A percentile compares a stretch with the other conserved stretches of the same genome.
These are phyloP conservation scores for Acrocyrtus sp. DNA, from an alignment of 2,888 invertebrate genomes.

Conservation along the genomic window DNA sequence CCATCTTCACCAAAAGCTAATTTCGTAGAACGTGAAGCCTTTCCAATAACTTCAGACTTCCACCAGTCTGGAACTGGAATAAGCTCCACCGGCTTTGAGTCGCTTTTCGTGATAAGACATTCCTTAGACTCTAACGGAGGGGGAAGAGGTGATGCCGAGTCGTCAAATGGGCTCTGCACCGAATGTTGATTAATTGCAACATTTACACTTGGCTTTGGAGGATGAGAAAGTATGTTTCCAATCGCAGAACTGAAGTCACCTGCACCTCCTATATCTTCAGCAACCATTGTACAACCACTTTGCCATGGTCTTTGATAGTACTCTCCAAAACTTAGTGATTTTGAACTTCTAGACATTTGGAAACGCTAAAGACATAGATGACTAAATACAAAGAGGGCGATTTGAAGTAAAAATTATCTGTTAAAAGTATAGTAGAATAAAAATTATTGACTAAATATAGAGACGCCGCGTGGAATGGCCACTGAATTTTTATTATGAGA, in stretches of 20 bases:
- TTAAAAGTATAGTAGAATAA: too few relatives aligned
- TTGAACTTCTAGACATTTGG: constrained; percentile 18
- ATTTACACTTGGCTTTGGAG: too few relatives aligned
- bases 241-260: not conserved
- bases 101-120: not conserved
- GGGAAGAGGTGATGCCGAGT: constrained; percentile 5
- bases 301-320: constrained; percentile 15
- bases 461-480: too few relatives aligned
- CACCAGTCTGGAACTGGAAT: constrained; percentile 20
- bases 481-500: too few relatives aligned
- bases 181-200: not conserved
- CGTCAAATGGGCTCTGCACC: not conserved
- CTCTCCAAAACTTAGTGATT: constrained; percentile 21
- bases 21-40: not conserved
- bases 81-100: constrained; percentile 9
- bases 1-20: not conserved
- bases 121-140: constrained; percentile 30
- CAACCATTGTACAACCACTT: not conserved
- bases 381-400: too few relatives aligned
- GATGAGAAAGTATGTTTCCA: not conserved
- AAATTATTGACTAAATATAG: too few relatives aligned
- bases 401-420: too few relatives aligned
- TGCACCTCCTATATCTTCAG: not conserved
- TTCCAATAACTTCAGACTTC: not conserved
- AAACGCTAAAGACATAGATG: too few relatives aligned